Evolutionary conservation across 2,797 vertebrate species (phyloP), one percentile per base, ranked within the genome.

Genomic region (Melanotaenia trifasciata): DNA sequence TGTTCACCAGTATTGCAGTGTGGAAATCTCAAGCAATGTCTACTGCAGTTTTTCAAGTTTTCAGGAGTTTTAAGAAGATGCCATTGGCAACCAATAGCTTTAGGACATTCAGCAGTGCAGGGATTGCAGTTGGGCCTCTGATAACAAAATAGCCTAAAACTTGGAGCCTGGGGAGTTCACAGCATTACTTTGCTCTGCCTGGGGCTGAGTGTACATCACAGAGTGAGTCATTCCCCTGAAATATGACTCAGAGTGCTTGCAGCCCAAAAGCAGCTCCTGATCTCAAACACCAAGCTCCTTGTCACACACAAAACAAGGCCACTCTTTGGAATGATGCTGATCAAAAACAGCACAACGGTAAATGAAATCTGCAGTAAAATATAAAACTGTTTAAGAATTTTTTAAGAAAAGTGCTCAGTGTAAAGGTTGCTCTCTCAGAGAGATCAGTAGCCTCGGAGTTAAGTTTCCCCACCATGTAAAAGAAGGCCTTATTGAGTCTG

Each of bases 281-380:
- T 38, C 58, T 53, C 45, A 74, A 76, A 85, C 53, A 47, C 6
- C 0, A 5, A 81, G 64, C 61, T 85, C 70, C 16, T 75, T 74
- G 74, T 63, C n/a, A 16, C 67, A 64, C 73, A 68, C 56, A 67
- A 76, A 84, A 77, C 70, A 88, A 87, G 82, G 89, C 80, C 87
- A 83, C 88, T 94, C 93, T 95, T 95, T 94, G 94, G 95, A 95
- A 94, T 92, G 90, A 91, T 83, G 90, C 91, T 89, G 86, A 92
- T 85, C 89, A 73, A 88, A 93, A 91, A 92, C 81, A 90, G 74
- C 84, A 86, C 82, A 74, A 72, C 77, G 77, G 53, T 74, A 47
- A 76, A 71, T 50, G 64, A 77, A 81, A 85, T 64, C 90, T 13
- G 51, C 64, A 73, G 78, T 77, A 69, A 89, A 87, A 90, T 79